Percentiles rank a stretch among this genome's conserved stretches.
These are phyloP conservation scores for Pseudomyrmex sp. DNA, from an alignment of 1,140 invertebrate genomes.

Conservation along the genomic window DNA sequence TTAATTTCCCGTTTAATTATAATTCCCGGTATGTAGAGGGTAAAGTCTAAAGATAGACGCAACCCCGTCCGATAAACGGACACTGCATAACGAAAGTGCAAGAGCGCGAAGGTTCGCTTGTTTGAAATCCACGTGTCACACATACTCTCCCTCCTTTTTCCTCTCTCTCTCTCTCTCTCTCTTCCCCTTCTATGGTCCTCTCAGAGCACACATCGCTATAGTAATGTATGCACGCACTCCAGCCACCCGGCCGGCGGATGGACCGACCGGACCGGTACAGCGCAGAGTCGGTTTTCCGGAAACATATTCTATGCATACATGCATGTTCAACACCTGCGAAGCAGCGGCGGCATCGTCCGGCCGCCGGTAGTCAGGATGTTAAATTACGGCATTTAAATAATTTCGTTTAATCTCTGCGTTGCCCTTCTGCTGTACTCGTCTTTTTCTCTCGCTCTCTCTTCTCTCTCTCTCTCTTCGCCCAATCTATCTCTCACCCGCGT, in stretches of 20 bases:
- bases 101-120: constrained; percentile 37
- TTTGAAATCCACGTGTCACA: constrained; percentile 53
- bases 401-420: constrained; percentile 80
- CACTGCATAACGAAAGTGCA: constrained; percentile 41
- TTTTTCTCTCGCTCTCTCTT: background rate
- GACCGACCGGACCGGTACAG: constrained; percentile 37
- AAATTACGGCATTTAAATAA: constrained; percentile 82
- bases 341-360: constrained; percentile 66
- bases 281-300: constrained; percentile 71
- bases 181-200: no score
- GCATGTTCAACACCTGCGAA: constrained; percentile 79
- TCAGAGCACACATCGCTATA: constrained; percentile 32
- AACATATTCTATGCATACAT: constrained; percentile 81
- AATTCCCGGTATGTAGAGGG: constrained; percentile 27
- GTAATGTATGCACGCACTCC: constrained; percentile 73
- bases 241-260: constrained; percentile 49
- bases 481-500: background rate
- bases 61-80: constrained; percentile 45
- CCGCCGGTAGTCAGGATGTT: constrained; percentile 72
- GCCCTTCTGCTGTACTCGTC: constrained; percentile 5
- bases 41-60: constrained; percentile 35
- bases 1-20: constrained; percentile 56
- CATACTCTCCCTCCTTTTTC: constrained; percentile 8
- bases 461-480: constrained; percentile 5
- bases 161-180: constrained; percentile 20